phyloP scores from a whole-genome alignment of 2,113 vertebrate species.

The Actinemys pallida region DNA sequence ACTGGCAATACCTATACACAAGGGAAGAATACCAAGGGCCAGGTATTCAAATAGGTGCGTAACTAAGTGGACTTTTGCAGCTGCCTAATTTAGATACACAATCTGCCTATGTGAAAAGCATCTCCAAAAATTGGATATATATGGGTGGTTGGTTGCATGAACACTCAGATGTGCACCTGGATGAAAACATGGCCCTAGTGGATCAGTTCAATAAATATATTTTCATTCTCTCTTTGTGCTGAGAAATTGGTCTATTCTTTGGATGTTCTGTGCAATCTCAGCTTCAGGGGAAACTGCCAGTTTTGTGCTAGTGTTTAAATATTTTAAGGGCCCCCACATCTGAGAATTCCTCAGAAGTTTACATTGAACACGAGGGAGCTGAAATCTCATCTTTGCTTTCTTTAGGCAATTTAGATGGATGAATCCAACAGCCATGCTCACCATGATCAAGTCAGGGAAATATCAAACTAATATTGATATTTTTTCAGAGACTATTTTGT shows the following conservation, averaged over 20 bases:
- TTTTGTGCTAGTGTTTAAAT: neutral
- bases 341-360: neutral
- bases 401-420: neutral
- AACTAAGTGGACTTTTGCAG: neutral
- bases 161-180: neutral
- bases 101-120: neutral
- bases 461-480: neutral
- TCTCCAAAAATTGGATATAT: neutral
- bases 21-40: neutral
- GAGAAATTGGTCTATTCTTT: neutral
- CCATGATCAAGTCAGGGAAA: neutral
- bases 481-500: neutral
- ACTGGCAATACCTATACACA: neutral
- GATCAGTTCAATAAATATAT: neutral
- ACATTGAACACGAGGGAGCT: neutral
- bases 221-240: neutral
- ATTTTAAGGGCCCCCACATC: neutral
- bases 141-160: neutral
- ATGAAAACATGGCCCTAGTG: neutral
- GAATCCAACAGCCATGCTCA: neutral
- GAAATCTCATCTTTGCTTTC: neutral
- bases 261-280: neutral
- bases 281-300: neutral
- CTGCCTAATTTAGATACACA: neutral
- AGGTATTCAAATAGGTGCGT: neutral